A percentile compares a stretch with the other conserved stretches of the same genome.
phyloP scores from a whole-genome alignment of 92 coral and sea anemone species.

The Bergia puertoricense region DNA sequence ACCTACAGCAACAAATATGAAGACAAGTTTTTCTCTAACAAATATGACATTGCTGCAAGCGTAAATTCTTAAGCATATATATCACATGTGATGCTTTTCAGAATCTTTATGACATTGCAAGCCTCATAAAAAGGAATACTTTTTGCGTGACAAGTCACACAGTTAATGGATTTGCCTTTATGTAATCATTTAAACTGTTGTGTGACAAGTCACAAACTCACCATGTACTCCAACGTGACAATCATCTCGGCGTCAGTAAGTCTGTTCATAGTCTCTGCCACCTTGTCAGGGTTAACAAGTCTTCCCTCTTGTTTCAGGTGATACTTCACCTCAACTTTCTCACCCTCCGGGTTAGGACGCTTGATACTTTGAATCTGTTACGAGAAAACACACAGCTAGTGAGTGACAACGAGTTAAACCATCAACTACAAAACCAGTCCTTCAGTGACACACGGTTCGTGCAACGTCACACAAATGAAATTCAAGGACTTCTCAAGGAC shows the following conservation, averaged over 20 bases:
- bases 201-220: neutral
- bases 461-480: too few species aligned
- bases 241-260: constrained; percentile 38
- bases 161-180: too few species aligned
- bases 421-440: too few species aligned
- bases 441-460: too few species aligned
- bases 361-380: constrained; percentile 14
- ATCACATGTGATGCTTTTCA: too few species aligned
- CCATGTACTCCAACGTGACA: constrained; percentile 35
- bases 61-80: neutral
- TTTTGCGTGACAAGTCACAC: neutral
- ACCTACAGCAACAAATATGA: neutral
- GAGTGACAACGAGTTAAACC: too few species aligned
- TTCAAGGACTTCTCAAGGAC: too few species aligned
- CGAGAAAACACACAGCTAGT: too few species aligned
- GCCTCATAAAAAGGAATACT: neutral
- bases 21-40: neutral
- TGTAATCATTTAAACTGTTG: neutral
- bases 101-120: too few species aligned
- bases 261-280: constrained; percentile 34
- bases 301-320: constrained; percentile 17
- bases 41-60: neutral
- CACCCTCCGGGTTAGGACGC: constrained; percentile 33
- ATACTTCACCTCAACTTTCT: constrained; percentile 24
- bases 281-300: constrained; percentile 22